Conservation (phyloP, 2,113 vertebrate species). For the Gymnogyps californianus region DNA sequence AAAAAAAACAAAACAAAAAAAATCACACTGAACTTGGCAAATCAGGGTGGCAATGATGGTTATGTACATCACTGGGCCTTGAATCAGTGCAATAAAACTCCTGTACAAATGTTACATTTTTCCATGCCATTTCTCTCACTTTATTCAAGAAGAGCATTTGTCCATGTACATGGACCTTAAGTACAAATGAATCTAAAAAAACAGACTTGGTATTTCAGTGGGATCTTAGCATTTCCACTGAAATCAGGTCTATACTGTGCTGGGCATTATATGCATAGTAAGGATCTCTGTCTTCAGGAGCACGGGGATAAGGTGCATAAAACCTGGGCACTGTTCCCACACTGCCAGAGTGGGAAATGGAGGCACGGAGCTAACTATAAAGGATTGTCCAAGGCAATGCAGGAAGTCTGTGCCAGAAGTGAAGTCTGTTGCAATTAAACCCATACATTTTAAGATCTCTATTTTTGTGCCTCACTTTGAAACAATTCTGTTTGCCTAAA, state of each 20-base stretch:
- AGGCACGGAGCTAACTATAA: background rate
- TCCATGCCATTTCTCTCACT: background rate
- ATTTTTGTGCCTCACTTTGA: background rate
- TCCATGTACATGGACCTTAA: background rate
- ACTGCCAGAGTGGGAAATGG: background rate
- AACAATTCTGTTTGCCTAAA: background rate
- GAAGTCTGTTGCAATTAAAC: background rate
- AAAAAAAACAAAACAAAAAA: background rate
- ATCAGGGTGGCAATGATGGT: background rate
- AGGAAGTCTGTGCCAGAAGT: background rate
- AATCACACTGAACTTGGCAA: background rate
- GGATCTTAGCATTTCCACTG: background rate
- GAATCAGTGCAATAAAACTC: background rate
- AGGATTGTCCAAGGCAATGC: accelerated
- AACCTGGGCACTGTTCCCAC: background rate
- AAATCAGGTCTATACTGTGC: background rate
- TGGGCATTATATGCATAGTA: background rate
- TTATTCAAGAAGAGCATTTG: background rate
- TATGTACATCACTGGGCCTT: background rate
- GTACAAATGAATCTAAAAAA: background rate
- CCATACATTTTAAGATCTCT: background rate
- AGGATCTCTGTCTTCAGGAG: background rate
- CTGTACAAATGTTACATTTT: background rate
- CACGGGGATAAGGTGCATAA: background rate
- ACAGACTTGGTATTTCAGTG: background rate